Conservation (phyloP, 1,140 invertebrate species). For the Aporrectodea caliginosa region DNA sequence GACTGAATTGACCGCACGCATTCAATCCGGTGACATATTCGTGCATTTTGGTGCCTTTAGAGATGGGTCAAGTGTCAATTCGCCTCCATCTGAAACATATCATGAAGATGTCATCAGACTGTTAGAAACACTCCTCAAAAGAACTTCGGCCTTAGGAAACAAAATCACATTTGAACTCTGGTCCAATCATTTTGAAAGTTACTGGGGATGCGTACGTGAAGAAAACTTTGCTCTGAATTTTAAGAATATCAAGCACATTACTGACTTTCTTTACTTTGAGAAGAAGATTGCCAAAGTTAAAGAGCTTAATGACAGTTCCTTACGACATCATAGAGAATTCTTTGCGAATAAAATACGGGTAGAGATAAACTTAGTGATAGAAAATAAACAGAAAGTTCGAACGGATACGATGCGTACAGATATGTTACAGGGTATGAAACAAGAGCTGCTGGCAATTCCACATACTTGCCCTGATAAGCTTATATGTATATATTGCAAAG, state of each 20-base stretch:
- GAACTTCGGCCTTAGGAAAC: neutral
- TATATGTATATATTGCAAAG: neutral
- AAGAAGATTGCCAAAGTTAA: neutral
- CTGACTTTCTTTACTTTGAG: neutral
- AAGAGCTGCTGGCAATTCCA: neutral
- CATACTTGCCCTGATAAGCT: neutral
- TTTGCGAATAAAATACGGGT: neutral
- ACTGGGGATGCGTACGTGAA: neutral
- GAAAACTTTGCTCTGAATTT: neutral
- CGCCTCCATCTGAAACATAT: neutral
- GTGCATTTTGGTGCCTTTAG: neutral
- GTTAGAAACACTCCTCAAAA: neutral
- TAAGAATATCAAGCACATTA: neutral
- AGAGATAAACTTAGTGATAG: neutral
- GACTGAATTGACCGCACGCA: neutral
- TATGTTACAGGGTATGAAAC: neutral
- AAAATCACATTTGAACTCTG: neutral
- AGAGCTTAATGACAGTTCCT: neutral
- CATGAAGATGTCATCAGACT: neutral
- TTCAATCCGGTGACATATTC: neutral
- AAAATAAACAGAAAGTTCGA: neutral
- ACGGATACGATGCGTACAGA: neutral
- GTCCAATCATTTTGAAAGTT: neutral
- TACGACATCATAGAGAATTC: neutral
- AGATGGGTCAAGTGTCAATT: neutral